Base-by-base conservation (phyloP, 2,113 vertebrate species). In the Parus major region DNA sequence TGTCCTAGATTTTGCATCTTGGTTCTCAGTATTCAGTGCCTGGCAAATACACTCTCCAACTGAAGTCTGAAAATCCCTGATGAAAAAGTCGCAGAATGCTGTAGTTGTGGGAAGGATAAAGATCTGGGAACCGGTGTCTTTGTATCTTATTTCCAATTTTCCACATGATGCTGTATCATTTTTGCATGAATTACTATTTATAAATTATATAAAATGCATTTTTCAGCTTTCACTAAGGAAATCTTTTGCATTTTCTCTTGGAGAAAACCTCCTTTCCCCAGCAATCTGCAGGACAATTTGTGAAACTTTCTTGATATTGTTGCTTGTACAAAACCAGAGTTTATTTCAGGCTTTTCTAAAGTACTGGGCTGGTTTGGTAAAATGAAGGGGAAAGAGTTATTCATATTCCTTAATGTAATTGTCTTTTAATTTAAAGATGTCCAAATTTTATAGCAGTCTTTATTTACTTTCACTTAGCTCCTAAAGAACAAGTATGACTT, bases 341-440 rank as follows among this genome's bases (percentile, higher is more conserved):
- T 86, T 90, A 59, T 86, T 81, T 88, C 82, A 88, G 66, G 33
- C 56, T 82, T 90, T 90, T 35, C 21, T 77, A 63, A 86, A 90
- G 42, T 56, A 55, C 28, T 78, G 42, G 16, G 2, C 17, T 68
- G 20, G 5, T 46, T 52, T 92, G 44, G 64, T 64, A 80, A 93
- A 79, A 71, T 19, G 20, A 60, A 80, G 76, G 64, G 59, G 59
- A 90, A 92, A 92, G 39, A 14, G 50, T 93, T 88, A 63, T 33
- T 92, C 63, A 63, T 65, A 73, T 61, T 82, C 50, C 47, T 90
- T 86, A 80, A 82, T 39, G 68, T 90, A 88, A 73, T 78, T 76
- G 42, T 90, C 47, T 70, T 95, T 95, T 86, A 94, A 83, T 95
- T 94, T 88, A 90, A 91, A 94, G 79, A 94, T 88, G 75, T 95